Percentiles rank a stretch among this genome's conserved stretches.
Conservation (phyloP, 2,888 invertebrate species). For the Microplitis manilae region DNA sequence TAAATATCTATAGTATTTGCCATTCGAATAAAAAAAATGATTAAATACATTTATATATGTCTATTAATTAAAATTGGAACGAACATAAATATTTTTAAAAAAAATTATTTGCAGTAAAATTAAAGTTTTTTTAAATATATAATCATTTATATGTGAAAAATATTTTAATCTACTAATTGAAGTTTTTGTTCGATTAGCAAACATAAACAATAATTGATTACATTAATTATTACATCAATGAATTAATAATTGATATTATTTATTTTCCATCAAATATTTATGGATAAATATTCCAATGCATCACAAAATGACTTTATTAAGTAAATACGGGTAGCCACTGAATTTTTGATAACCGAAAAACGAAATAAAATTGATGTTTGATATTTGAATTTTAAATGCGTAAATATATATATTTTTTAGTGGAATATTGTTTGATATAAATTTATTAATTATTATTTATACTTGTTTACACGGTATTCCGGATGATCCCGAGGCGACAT, state of each 20-base stretch:
- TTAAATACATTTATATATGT: too few relatives aligned
- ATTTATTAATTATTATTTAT: conserved; percentile 20
- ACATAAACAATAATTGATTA: not conserved
- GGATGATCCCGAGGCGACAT: conserved; percentile 1
- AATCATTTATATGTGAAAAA: not conserved
- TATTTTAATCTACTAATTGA: not conserved
- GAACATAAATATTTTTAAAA: not conserved
- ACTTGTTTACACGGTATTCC: conserved; percentile 12
- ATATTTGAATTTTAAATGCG: not conserved
- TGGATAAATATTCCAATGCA: not conserved
- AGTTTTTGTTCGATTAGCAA: not conserved
- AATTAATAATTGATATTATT: not conserved
- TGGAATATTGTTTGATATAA: not conserved
- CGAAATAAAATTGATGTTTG: not conserved
- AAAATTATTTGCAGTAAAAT: not conserved
- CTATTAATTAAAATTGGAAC: too few relatives aligned
- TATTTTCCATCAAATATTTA: not conserved
- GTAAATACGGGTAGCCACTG: not conserved
- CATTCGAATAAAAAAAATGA: too few relatives aligned
- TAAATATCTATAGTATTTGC: too few relatives aligned
- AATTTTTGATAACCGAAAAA: not conserved
- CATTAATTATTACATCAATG: not conserved
- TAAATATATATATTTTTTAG: not conserved
- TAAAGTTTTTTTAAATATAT: not conserved
- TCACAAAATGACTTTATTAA: not conserved